Evolutionary conservation across 1,140 invertebrate genomes (phyloP).

Genomic region (Tetragonula clypearis): DNA sequence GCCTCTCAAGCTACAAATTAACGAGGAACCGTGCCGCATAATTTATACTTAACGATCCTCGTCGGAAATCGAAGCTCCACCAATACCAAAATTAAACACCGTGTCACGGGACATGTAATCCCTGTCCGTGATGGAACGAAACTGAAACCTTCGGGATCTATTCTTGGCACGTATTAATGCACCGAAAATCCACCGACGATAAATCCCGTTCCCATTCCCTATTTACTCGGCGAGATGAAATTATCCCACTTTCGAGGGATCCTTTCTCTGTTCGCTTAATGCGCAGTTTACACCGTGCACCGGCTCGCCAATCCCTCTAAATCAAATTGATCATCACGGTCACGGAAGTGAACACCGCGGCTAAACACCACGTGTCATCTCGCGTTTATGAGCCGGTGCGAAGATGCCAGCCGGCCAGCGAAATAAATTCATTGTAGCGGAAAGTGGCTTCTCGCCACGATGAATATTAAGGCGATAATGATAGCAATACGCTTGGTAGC

Average conservation of each 20-base stretch:
- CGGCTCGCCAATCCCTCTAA: not conserved
- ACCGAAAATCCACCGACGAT: not conserved
- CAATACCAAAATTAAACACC: no score
- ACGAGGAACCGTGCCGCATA: not conserved
- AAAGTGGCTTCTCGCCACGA: not conserved
- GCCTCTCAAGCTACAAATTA: not conserved
- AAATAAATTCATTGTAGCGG: slow-evolving; percentile 29
- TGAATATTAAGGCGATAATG: slow-evolving; percentile 41
- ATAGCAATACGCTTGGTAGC: slow-evolving; percentile 33
- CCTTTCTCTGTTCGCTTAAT: not conserved
- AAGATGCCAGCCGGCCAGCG: not conserved
- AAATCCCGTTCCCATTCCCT: not conserved
- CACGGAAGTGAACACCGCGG: not conserved
- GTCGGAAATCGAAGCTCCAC: no score
- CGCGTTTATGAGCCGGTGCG: not conserved
- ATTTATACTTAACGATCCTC: not conserved
- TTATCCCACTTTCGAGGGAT: not conserved
- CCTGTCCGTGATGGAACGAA: not conserved
- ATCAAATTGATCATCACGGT: not conserved
- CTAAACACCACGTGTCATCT: slow-evolving; percentile 25
- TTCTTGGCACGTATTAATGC: no score
- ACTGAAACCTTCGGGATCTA: not conserved
- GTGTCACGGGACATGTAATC: not conserved
- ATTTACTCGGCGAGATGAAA: not conserved
- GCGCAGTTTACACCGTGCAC: not conserved